Conservation (phyloP, 2,113 vertebrate species). For the Phylloscopus trochiloides region DNA sequence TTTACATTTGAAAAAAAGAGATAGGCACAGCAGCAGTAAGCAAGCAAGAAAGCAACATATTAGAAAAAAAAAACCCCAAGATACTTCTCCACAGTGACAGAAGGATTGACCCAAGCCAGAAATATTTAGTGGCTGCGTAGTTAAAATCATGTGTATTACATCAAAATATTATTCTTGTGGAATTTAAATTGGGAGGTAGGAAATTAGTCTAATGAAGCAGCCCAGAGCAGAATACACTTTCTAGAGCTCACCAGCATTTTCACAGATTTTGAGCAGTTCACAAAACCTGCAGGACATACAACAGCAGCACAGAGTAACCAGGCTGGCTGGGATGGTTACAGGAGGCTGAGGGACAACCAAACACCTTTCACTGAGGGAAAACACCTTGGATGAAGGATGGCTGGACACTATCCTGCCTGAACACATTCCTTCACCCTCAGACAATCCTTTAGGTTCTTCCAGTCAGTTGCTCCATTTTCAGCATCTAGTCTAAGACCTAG, state of each 20-base stretch:
- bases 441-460: not conserved
- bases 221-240: not conserved
- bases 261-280: not conserved
- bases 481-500: not conserved
- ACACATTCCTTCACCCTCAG: not conserved
- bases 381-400: not conserved
- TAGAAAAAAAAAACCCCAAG: not conserved
- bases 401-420: not conserved
- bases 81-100: not conserved
- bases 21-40: not conserved
- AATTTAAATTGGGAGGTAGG: not conserved
- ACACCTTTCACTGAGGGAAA: not conserved
- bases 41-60: not conserved
- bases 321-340: not conserved
- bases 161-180: not conserved
- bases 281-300: not conserved
- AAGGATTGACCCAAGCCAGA: not conserved
- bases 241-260: not conserved
- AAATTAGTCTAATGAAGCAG: not conserved
- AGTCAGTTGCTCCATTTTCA: not conserved
- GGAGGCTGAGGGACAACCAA: not conserved
- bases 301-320: not conserved
- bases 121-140: not conserved
- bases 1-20: slow-evolving; percentile 5
- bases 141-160: not conserved